Evolutionary conservation across 2,888 invertebrate genomes (phyloP), one percentile per base, ranked within the genome.

Genomic region (Quadroppia sp.): DNA sequence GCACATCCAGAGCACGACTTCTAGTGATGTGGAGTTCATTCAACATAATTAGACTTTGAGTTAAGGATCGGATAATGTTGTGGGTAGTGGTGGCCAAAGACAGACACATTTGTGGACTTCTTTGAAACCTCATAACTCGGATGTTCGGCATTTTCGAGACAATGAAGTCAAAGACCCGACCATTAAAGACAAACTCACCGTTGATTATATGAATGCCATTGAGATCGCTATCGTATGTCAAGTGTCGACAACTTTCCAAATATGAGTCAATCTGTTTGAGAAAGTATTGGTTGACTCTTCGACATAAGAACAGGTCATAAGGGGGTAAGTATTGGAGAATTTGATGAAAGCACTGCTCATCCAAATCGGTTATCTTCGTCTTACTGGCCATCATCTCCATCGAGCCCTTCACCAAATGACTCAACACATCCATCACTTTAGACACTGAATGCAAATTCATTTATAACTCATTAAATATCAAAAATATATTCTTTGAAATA

Each of bases 111-210:
- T 53, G 32, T 2, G 53, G 32, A 32, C 71, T 50, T n/a, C 28
- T 50, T 23, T 71, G 40, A 53, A 74, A 74, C n/a, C 23, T 28
- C 45, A 74, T 40, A 36, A 40, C 36, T 42, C 71, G 50, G 11
- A 74, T 30, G 28, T 70, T 45, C 6, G 74, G 74, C 74, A 71
- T 70, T 32, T 71, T 50, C 2, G 40, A 42, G 1, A 74, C 11
- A 4, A 53, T 36, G 36, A 32, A 74, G 11, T 74, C 74, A 56
- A 74, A 74, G 15, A 59, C 50, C 6, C 11, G 11, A 1, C 50
- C 28, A 48, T 74, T 48, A 45, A 74, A 74, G 30, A 48, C 53
- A 61, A 56, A 74, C 42, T 74, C 56, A 0, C 74, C 74, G 56
- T 74, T 48, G 0, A 28, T n/a, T n/a, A 74, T 40, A n/a, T 17